These are phyloP conservation scores for Styela clava DNA, from an alignment of 23 tunicate species.

Conservation along the genomic window DNA sequence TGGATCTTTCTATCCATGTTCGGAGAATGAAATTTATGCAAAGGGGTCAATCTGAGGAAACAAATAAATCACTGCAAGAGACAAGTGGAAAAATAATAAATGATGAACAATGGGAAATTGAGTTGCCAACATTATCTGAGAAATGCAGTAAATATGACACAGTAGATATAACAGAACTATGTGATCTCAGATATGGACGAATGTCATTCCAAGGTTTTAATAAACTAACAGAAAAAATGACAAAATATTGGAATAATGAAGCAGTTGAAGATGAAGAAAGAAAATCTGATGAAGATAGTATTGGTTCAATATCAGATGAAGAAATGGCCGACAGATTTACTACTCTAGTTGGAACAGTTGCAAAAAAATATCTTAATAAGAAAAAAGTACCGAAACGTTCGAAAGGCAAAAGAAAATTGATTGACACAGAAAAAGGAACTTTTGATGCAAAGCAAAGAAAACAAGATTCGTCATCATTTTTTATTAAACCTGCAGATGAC, in stretches of 20 bases:
- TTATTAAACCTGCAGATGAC: neutral
- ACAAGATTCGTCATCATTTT: neutral
- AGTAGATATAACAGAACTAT: slow-evolving; percentile 23
- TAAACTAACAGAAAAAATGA: slow-evolving; percentile 61
- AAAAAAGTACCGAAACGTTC: neutral
- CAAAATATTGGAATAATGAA: slow-evolving; percentile 27
- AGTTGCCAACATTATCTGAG: slow-evolving; percentile 43
- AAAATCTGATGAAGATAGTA: neutral
- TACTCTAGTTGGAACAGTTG: slow-evolving; percentile 57
- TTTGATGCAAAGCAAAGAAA: neutral
- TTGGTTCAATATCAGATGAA: slow-evolving; percentile 60
- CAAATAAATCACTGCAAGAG: slow-evolving; percentile 41
- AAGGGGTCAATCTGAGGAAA: slow-evolving; percentile 49
- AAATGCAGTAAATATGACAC: slow-evolving; percentile 32
- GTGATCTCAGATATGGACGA: slow-evolving; percentile 34
- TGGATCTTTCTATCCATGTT: slow-evolving; percentile 56
- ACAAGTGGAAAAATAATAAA: slow-evolving; percentile 29
- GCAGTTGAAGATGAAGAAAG: slow-evolving; percentile 15
- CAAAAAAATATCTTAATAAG: slow-evolving; percentile 37
- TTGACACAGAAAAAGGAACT: neutral
- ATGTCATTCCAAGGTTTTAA: slow-evolving; percentile 75
- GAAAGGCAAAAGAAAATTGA: neutral
- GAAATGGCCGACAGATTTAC: slow-evolving; percentile 82
- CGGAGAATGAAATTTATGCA: slow-evolving; percentile 93
- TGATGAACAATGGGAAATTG: slow-evolving; percentile 84